phyloP scores from a whole-genome alignment of 2,113 vertebrate species.

The Rhinopomastus cyanomelas region DNA sequence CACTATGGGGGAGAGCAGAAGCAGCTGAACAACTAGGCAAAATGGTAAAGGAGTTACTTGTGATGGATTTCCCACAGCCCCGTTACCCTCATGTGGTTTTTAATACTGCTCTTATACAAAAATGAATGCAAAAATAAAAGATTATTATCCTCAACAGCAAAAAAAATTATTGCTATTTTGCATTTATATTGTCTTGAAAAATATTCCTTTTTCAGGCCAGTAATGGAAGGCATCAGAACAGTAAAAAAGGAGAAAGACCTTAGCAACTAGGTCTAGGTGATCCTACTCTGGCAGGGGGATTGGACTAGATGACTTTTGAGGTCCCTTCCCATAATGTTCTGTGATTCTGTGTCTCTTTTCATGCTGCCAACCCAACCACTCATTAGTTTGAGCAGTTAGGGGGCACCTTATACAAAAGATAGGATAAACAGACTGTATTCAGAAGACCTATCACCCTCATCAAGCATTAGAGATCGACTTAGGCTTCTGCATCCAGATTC shows the following conservation, averaged over 20 bases:
- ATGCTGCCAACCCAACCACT: background rate
- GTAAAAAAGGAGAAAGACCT: background rate
- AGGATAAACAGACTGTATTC: background rate
- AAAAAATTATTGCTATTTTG: background rate
- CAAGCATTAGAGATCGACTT: background rate
- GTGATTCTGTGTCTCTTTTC: no score
- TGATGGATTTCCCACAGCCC: background rate
- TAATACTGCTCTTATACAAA: background rate
- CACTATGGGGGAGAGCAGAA: background rate
- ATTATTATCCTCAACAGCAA: background rate
- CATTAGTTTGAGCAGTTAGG: background rate
- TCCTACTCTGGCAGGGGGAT: no score
- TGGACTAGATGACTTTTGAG: no score
- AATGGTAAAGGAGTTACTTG: background rate
- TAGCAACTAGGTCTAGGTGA: no score
- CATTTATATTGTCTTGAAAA: background rate
- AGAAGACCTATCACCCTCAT: background rate
- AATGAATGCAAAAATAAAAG: background rate
- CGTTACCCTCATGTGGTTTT: background rate
- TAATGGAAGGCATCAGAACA: background rate
- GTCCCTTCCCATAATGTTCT: no score
- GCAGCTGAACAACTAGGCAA: accelerated
- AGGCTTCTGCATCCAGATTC: background rate
- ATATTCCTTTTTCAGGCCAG: background rate
- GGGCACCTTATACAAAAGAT: background rate